phyloP scores from a whole-genome alignment of 2,113 vertebrate genomes.

The Desmodus rotundus region DNA sequence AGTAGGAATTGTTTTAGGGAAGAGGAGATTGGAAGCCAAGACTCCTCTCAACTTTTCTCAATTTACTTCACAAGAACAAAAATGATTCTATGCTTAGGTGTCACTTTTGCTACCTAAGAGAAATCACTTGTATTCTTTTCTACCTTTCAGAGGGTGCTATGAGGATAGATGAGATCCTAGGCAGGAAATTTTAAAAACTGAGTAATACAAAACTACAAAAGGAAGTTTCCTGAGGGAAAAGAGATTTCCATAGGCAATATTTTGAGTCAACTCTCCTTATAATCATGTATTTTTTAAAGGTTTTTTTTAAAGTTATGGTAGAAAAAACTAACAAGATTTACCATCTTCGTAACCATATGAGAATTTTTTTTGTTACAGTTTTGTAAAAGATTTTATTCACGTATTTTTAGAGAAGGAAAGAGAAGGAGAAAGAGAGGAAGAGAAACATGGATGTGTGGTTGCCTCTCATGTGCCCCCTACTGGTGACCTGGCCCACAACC shows the following conservation, averaged over 20 bases:
- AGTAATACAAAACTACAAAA: not conserved
- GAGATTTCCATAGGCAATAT: not conserved
- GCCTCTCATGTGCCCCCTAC: no score
- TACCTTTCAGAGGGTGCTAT: not conserved
- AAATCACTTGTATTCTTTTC: constrained; percentile 2
- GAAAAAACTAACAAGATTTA: not conserved
- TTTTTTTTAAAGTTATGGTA: not conserved
- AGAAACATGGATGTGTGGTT: no score
- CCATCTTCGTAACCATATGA: not conserved
- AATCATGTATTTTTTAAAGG: not conserved
- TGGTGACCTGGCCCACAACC: no score
- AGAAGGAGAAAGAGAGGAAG: no score
- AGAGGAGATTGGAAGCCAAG: not conserved
- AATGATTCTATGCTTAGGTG: not conserved
- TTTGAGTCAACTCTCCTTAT: constrained; percentile 2
- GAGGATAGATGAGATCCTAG: not conserved
- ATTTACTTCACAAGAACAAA: not conserved
- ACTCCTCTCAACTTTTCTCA: not conserved
- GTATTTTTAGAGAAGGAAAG: no score
- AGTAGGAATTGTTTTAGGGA: constrained; percentile 8
- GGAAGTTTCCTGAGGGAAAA: not conserved
- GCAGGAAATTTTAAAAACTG: not conserved
- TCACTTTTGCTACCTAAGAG: not conserved
- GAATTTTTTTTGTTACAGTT: not conserved
- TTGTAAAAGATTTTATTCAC: no score